Percentiles rank a stretch among this genome's conserved stretches.
Evolutionary conservation across 2,888 invertebrate species (phyloP).

Genomic region (Ophraella communa): DNA sequence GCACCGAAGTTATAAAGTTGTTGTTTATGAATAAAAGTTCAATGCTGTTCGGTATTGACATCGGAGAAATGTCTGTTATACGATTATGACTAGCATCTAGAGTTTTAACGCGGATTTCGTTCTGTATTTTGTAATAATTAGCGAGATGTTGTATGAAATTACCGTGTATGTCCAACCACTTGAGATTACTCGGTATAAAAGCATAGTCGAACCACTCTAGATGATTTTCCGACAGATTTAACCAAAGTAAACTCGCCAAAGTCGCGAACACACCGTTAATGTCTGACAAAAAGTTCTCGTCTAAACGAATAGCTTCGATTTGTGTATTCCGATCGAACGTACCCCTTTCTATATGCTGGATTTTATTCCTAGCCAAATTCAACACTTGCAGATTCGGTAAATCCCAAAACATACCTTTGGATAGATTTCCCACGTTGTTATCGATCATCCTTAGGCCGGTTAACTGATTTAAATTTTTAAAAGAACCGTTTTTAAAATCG

Average conservation of each 20-base stretch:
- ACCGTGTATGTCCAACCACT: constrained; percentile 90
- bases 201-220: constrained; percentile 93
- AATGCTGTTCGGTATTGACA: constrained; percentile 87
- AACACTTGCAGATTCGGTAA: constrained; percentile 83
- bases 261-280: constrained; percentile 90
- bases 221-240: constrained; percentile 90
- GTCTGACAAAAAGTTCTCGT: constrained; percentile 86
- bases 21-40: constrained; percentile 88
- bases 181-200: constrained; percentile 86
- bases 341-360: constrained; percentile 82
- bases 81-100: constrained; percentile 90
- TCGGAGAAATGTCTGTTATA: constrained; percentile 80
- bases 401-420: constrained; percentile 86
- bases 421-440: constrained; percentile 86
- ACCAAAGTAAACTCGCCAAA: constrained; percentile 82
- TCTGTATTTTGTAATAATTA: constrained; percentile 87
- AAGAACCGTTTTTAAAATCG: constrained; percentile 82
- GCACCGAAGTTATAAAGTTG: constrained; percentile 81
- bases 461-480: constrained; percentile 84
- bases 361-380: constrained; percentile 88
- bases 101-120: constrained; percentile 81
- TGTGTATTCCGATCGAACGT: constrained; percentile 82
- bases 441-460: constrained; percentile 88
- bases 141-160: constrained; percentile 87
- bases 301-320: constrained; percentile 85